Conservation (phyloP, 2,113 vertebrate genomes). For the Trachemys scripta region DNA sequence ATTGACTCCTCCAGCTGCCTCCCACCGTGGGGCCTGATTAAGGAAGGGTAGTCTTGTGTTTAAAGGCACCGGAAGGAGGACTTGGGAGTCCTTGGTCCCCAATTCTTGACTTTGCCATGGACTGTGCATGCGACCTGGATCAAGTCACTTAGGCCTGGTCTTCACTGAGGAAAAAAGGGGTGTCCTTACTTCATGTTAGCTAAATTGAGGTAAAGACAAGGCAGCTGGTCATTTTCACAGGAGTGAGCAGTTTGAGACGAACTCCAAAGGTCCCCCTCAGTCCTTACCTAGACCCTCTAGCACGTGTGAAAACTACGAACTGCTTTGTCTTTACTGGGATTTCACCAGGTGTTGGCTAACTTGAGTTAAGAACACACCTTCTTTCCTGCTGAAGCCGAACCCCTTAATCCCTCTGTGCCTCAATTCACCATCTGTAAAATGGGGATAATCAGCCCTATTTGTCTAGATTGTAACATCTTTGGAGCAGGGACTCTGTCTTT, state of each 20-base stretch:
- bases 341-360: too few relatives aligned
- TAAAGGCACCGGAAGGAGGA: not conserved
- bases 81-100: not conserved
- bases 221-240: too few relatives aligned
- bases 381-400: too few relatives aligned
- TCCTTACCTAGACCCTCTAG: too few relatives aligned
- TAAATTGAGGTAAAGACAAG: not conserved
- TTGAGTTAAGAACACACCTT: too few relatives aligned
- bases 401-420: too few relatives aligned
- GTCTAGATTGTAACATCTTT: not conserved
- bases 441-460: too few relatives aligned
- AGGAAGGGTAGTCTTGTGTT: not conserved
- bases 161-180: not conserved
- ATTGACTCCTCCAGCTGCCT: not conserved
- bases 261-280: too few relatives aligned
- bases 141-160: not conserved
- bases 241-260: too few relatives aligned
- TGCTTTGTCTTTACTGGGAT: too few relatives aligned
- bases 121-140: not conserved
- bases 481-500: rapidly evolving
- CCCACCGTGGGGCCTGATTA: not conserved
- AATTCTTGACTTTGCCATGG: not conserved
- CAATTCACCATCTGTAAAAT: too few relatives aligned
- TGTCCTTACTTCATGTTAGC: not conserved
- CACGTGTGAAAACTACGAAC: too few relatives aligned